Evolutionary conservation across 2,888 invertebrate genomes (phyloP).

Genomic region (Griposia aprilina): DNA sequence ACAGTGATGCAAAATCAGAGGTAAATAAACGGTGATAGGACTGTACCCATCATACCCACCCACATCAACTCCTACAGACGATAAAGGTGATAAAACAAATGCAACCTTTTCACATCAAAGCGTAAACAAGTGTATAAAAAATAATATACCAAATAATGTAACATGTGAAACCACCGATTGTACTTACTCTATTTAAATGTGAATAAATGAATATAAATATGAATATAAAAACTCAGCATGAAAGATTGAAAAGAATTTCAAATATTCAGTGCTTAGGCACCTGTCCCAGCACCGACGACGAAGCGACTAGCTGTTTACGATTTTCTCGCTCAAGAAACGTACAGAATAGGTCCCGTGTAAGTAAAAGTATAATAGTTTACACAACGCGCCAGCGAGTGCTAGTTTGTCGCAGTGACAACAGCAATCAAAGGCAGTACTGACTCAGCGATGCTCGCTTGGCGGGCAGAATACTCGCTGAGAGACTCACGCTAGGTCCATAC

Average conservation of each 20-base stretch:
- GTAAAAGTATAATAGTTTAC: too few relatives aligned
- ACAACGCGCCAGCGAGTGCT: not conserved
- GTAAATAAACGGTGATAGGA: too few relatives aligned
- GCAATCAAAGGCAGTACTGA: not conserved
- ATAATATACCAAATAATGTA: too few relatives aligned
- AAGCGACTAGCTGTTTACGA: not conserved
- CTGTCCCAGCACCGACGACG: too few relatives aligned
- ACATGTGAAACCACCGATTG: too few relatives aligned
- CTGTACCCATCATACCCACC: not conserved
- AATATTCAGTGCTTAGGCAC: constrained; percentile 32
- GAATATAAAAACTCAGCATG: constrained; percentile 9
- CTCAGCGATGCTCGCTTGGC: not conserved
- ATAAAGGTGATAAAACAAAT: not conserved
- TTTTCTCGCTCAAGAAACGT: too few relatives aligned
- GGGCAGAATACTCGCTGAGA: not conserved
- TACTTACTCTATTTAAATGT: too few relatives aligned
- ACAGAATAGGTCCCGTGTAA: too few relatives aligned
- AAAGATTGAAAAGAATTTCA: constrained; percentile 51
- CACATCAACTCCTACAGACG: not conserved
- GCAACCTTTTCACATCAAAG: constrained; percentile 9
- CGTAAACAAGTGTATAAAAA: constrained; percentile 5
- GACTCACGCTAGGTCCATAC: not conserved
- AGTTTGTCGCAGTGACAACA: not conserved
- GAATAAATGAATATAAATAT: too few relatives aligned
- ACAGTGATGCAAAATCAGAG: too few relatives aligned